Percentiles rank a stretch among this genome's conserved stretches.
Evolutionary conservation across 2,113 vertebrate genomes (phyloP).

Genomic region (Gymnogyps californianus): DNA sequence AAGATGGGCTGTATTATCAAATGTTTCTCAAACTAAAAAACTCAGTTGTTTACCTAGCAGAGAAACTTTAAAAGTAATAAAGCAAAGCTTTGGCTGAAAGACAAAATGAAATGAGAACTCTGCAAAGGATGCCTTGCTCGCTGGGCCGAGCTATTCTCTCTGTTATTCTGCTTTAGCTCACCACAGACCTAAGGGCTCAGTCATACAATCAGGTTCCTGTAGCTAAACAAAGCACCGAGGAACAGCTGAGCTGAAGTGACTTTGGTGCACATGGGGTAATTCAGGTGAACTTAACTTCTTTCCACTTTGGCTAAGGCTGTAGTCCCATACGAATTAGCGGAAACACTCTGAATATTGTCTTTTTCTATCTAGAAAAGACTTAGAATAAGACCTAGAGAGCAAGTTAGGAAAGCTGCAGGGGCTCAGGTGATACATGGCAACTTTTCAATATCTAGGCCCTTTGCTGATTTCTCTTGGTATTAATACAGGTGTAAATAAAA

Average conservation of each 20-base stretch:
- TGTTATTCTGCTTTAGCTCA: neutral
- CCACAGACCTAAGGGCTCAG: neutral
- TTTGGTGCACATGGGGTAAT: neutral
- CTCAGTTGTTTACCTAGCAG: neutral
- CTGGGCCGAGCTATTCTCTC: neutral
- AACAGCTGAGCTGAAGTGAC: neutral
- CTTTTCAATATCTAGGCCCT: neutral
- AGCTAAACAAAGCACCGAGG: neutral
- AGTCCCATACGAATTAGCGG: rapidly evolving
- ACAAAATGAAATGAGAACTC: neutral
- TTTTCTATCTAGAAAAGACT: neutral
- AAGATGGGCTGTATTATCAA: neutral
- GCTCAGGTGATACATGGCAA: neutral
- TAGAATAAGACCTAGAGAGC: neutral
- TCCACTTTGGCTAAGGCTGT: neutral
- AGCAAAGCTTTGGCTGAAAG: neutral
- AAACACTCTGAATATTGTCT: neutral
- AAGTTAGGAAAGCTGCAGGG: neutral
- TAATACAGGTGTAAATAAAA: neutral
- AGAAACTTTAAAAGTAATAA: neutral
- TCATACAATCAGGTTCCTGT: neutral
- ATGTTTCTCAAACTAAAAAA: neutral
- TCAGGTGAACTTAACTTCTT: neutral
- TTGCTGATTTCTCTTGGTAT: neutral
- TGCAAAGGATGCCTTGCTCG: neutral